Evolutionary conservation across 2,888 invertebrate species (phyloP).

Genomic region (Meiosimyza platycephala): DNA sequence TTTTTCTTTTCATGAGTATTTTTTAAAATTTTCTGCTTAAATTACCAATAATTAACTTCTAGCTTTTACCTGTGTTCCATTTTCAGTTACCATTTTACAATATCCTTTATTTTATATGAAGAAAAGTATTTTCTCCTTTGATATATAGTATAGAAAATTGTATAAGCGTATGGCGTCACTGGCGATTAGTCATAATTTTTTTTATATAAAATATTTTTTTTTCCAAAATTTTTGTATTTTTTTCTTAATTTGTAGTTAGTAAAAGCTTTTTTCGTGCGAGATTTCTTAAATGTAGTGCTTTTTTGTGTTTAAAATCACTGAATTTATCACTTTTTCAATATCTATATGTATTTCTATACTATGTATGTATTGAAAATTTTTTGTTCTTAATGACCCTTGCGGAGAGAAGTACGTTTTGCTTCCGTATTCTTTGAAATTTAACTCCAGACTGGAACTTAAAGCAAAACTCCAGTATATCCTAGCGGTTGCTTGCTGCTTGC

Average conservation of each 20-base stretch:
- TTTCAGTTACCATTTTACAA: conserved; percentile 67
- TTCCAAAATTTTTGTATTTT: conserved; percentile 38
- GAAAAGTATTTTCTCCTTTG: conserved; percentile 34
- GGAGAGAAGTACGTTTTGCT: conserved; percentile 53
- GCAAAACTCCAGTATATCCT: conserved; percentile 58
- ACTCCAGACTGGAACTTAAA: conserved; percentile 63
- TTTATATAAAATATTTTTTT: conserved; percentile 36
- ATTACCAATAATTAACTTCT: background rate
- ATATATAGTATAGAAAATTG: conserved; percentile 60
- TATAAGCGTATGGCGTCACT: conserved; percentile 64
- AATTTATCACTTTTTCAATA: conserved; percentile 19
- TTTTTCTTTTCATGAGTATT: conserved; percentile 24
- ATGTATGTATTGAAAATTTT: conserved; percentile 39
- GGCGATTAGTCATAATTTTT: conserved; percentile 60
- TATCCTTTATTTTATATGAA: conserved; percentile 33
- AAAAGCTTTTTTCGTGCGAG: conserved; percentile 34
- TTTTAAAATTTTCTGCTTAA: background rate
- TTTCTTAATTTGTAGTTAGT: conserved; percentile 26
- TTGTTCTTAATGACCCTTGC: conserved; percentile 42
- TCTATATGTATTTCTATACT: conserved; percentile 36
- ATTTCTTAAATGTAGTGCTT: conserved; percentile 19
- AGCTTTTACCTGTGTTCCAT: conserved; percentile 66
- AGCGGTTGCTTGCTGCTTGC: conserved; percentile 47
- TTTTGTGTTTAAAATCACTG: conserved; percentile 31
- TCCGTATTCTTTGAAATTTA: conserved; percentile 64